Base-by-base conservation (phyloP, 2,113 vertebrate species). In the Leptobrachium leishanense region DNA sequence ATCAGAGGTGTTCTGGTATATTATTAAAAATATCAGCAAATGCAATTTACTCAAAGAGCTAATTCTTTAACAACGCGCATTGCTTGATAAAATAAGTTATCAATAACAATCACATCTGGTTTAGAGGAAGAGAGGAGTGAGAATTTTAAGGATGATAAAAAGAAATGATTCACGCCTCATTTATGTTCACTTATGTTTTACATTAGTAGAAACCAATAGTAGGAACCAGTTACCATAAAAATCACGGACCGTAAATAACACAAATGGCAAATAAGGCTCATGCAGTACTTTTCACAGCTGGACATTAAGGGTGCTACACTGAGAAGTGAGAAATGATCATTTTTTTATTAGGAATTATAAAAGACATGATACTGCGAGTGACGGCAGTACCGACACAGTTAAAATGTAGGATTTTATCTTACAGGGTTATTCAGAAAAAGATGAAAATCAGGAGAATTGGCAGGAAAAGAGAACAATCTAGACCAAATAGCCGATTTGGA, bases 131-230 rank as follows among this genome's bases (percentile, higher is more conserved):
- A 87, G 82, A 83, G 78, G 87, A 90, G 89, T 87, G 89, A 92
- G 92, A 90, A 94, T 88, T 89, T 86, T 86, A 87, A 85, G 91
- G 88, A 92, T 95, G 95, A 96, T 95, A 95, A 96, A 96, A 95
- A 92, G 90, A 95, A 92, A 96, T 92, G 91, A 95, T 94, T 94
- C 94, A 95, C 84, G 91, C 91, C 93, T 97, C 92, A 96, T 96
- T 96, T 96, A 91, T 95, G 93, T 93, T 97, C 95, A 94, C 93
- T 96, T 96, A 95, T 95, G 94, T 95, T 96, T 95, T 94, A 96
- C 95, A 97, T 96, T 95, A 95, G 94, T 94, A 95, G 93, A 98
- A 97, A 95, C 92, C 92, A 94, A 96, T 95, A 96, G 97, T 95
- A 95, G 91, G 92, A 95, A 95, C 90, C 92, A 91, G 94, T 94